These are phyloP conservation scores for Eptatretus atami DNA, from an alignment of 2,797 vertebrate genomes.

Conservation along the genomic window DNA sequence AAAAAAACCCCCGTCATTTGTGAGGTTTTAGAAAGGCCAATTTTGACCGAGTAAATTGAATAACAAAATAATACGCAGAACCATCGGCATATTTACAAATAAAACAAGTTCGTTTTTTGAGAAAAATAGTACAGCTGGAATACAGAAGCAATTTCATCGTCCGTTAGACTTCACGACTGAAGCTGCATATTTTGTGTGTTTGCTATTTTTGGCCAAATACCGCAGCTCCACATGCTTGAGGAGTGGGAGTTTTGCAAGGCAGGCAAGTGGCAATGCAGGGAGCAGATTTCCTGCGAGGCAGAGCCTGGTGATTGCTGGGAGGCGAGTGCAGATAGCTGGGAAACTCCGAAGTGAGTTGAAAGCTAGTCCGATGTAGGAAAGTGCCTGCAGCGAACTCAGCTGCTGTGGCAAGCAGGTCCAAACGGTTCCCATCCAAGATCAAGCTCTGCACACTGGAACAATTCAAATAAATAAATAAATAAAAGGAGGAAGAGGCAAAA, in stretches of 20 bases:
- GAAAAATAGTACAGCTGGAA: too few relatives aligned
- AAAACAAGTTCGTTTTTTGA: too few relatives aligned
- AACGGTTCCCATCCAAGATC: conserved; percentile 58
- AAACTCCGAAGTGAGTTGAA: conserved; percentile 54
- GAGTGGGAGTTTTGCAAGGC: conserved; percentile 33
- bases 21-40: too few relatives aligned
- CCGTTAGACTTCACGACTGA: too few relatives aligned
- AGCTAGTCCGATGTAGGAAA: conserved; percentile 48
- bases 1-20: neutral
- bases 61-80: too few relatives aligned
- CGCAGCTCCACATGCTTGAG: conserved; percentile 55
- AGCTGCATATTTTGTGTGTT: too few relatives aligned
- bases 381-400: conserved; percentile 36
- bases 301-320: conserved; percentile 36
- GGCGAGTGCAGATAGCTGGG: conserved; percentile 36
- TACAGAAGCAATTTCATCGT: too few relatives aligned
- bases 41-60: too few relatives aligned
- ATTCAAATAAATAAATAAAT: conserved; percentile 7
- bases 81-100: too few relatives aligned
- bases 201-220: conserved; percentile 13
- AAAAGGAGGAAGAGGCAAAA: neutral
- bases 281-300: conserved; percentile 53
- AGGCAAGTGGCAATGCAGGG: conserved; percentile 26
- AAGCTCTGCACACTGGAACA: conserved; percentile 46
- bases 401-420: conserved; percentile 44